A percentile compares a stretch with the other conserved stretches of the same genome.
These are phyloP conservation scores for Bovichtus diacanthus DNA, from an alignment of 2,797 vertebrate species.

Conservation along the genomic window DNA sequence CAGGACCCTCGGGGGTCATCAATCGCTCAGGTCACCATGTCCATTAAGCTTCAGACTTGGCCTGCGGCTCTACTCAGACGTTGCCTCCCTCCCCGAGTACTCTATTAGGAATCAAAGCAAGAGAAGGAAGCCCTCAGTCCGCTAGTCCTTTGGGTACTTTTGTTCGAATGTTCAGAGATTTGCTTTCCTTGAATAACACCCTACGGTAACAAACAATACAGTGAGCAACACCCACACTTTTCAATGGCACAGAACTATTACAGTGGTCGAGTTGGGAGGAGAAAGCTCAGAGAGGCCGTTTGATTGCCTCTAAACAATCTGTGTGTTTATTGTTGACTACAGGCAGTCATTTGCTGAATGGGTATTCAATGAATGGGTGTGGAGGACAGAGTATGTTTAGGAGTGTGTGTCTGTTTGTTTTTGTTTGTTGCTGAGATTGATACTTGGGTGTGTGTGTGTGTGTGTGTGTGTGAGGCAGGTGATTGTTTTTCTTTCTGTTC, in stretches of 20 bases:
- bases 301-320: slow-evolving; percentile 83
- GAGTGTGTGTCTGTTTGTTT: slow-evolving; percentile 73
- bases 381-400: slow-evolving; percentile 58
- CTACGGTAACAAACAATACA: slow-evolving; percentile 79
- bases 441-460: slow-evolving; percentile 56
- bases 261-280: slow-evolving; percentile 66
- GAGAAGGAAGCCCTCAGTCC: slow-evolving; percentile 88
- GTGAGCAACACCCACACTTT: slow-evolving; percentile 84
- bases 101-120: slow-evolving; percentile 88
- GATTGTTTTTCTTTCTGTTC: slow-evolving; percentile 51
- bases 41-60: slow-evolving; percentile 81
- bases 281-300: slow-evolving; percentile 74
- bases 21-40: slow-evolving; percentile 83
- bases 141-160: slow-evolving; percentile 89
- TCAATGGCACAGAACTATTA: slow-evolving; percentile 77
- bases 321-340: slow-evolving; percentile 81
- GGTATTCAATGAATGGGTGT: slow-evolving; percentile 74
- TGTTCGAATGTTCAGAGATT: slow-evolving; percentile 87
- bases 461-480: slow-evolving; percentile 49
- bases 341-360: slow-evolving; percentile 70
- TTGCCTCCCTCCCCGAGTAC: slow-evolving; percentile 72
- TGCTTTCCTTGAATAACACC: slow-evolving; percentile 86
- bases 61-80: slow-evolving; percentile 75
- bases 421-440: slow-evolving; percentile 66
- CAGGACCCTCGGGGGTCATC: slow-evolving; percentile 81